Conservation (phyloP, 2,797 vertebrate genomes). For the Ceryle rudis region DNA sequence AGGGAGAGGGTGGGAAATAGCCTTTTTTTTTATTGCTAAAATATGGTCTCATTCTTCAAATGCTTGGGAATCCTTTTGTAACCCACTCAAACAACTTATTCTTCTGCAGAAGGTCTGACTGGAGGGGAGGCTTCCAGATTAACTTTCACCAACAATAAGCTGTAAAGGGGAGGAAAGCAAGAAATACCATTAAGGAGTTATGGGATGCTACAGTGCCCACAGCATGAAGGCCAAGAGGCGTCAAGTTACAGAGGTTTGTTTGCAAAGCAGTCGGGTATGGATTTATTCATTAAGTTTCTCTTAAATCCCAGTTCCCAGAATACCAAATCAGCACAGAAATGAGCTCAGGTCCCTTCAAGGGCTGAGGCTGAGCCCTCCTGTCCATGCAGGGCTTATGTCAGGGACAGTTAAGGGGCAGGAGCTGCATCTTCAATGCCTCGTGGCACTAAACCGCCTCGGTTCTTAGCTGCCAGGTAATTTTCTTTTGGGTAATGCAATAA, state of each 20-base stretch:
- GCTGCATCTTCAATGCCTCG: neutral
- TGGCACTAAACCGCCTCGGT: neutral
- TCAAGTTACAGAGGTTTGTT: accelerated
- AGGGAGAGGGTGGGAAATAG: accelerated
- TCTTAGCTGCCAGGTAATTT: constrained; percentile 14
- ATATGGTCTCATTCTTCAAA: neutral
- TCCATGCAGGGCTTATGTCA: neutral
- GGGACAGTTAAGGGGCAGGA: neutral
- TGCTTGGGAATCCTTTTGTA: neutral
- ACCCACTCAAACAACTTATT: neutral
- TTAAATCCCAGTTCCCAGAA: neutral
- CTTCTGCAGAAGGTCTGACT: neutral
- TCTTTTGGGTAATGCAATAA: constrained; percentile 22
- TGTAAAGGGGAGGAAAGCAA: neutral
- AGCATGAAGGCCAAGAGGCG: accelerated
- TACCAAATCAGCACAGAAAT: neutral
- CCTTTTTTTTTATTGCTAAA: neutral
- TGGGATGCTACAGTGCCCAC: neutral
- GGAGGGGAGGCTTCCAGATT: neutral
- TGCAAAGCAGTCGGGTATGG: accelerated
- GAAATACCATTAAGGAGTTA: neutral
- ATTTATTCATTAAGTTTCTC: neutral
- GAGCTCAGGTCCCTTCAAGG: neutral
- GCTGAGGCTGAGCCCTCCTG: neutral
- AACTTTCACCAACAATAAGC: neutral